phyloP scores from a whole-genome alignment of 2,888 invertebrate species.

The Hylaea fasciaria region DNA sequence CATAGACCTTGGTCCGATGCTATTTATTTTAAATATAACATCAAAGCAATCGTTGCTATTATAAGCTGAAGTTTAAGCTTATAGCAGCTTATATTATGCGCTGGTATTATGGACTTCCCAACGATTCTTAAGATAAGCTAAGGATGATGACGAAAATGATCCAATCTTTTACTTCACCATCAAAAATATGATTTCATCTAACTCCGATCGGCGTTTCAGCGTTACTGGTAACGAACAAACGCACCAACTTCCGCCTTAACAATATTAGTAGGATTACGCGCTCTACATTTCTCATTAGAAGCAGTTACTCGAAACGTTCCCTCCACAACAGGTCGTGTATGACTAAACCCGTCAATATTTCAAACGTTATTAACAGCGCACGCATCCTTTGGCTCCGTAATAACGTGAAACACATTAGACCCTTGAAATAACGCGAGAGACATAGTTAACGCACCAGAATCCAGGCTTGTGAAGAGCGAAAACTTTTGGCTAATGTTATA shows the following conservation, averaged over 20 bases:
- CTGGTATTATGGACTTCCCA: no score
- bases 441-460: constrained; percentile 11
- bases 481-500: neutral
- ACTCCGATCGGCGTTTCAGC: no score
- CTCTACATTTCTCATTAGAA: constrained; percentile 1
- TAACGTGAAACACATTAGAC: constrained; percentile 13
- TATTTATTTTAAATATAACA: no score
- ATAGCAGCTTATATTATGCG: no score
- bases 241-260: neutral
- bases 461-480: neutral
- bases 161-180: no score
- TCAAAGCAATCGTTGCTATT: no score
- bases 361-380: constrained; percentile 44
- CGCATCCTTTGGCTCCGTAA: constrained; percentile 32
- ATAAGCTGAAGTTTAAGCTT: no score
- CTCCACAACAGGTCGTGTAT: constrained; percentile 12
- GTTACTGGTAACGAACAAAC: no score
- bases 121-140: no score
- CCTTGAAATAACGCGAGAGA: constrained; percentile 34
- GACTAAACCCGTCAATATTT: constrained; percentile 52
- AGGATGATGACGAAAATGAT: no score
- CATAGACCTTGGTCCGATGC: neutral
- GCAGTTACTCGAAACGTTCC: constrained; percentile 2
- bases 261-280: neutral
- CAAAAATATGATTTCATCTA: no score